Conservation (phyloP, 2,797 vertebrate genomes). For the Jordanella pulchra region DNA sequence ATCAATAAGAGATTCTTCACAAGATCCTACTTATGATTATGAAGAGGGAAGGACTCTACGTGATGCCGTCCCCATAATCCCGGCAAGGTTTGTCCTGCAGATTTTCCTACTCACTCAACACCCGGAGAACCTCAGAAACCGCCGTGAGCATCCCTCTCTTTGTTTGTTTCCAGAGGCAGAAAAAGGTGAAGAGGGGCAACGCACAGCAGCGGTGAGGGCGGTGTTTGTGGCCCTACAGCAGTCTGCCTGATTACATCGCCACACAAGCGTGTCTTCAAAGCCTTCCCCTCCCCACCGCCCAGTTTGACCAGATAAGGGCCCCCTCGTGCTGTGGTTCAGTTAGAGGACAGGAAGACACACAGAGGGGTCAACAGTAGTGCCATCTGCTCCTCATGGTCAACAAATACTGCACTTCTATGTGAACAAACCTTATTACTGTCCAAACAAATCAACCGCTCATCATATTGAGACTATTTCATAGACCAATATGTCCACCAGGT, state of each 20-base stretch:
- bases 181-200: slow-evolving; percentile 49
- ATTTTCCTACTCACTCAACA: slow-evolving; percentile 36
- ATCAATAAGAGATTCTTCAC: slow-evolving; percentile 64
- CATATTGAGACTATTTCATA: neutral
- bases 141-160: slow-evolving; percentile 33
- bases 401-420: slow-evolving; percentile 57
- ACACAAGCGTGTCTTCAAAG: slow-evolving; percentile 82
- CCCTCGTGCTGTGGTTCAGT: slow-evolving; percentile 76
- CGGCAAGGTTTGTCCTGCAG: slow-evolving; percentile 36
- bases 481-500: slow-evolving; percentile 36
- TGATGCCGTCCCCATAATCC: slow-evolving; percentile 59
- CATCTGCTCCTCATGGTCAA: slow-evolving; percentile 69
- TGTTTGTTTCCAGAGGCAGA: slow-evolving; percentile 37
- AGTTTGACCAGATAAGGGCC: slow-evolving; percentile 83
- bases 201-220: slow-evolving; percentile 32
- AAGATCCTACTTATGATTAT: slow-evolving; percentile 58
- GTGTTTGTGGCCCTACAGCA: slow-evolving; percentile 62
- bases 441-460: slow-evolving; percentile 31
- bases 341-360: slow-evolving; percentile 78
- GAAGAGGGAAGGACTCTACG: slow-evolving; percentile 46
- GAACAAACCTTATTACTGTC: slow-evolving; percentile 50
- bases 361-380: slow-evolving; percentile 75
- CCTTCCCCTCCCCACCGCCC: slow-evolving; percentile 73
- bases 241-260: slow-evolving; percentile 81
- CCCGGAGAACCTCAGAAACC: slow-evolving; percentile 23